Conservation (phyloP, 1,140 invertebrate genomes). For the Lepidurus apus region DNA sequence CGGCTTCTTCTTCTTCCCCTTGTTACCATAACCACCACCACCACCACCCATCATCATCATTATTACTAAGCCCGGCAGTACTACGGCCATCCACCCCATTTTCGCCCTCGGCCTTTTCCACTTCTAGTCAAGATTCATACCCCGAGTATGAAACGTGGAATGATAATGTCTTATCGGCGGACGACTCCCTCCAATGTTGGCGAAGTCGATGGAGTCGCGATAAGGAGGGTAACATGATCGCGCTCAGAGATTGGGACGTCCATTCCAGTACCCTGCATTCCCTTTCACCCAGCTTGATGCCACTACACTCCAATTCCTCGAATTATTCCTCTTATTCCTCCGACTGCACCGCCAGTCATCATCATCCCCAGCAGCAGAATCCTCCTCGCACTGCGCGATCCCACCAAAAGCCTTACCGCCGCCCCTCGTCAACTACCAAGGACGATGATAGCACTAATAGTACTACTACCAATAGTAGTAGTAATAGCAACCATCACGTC, state of each 20-base stretch:
- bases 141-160: slow-evolving; percentile 8
- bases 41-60: too few species aligned
- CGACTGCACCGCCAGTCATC: too few species aligned
- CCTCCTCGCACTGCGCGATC: too few species aligned
- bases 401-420: not conserved
- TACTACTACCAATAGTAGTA: not conserved
- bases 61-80: not conserved
- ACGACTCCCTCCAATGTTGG: not conserved
- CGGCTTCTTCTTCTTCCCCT: too few species aligned
- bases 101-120: slow-evolving; percentile 8
- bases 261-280: slow-evolving; percentile 9
- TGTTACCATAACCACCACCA: too few species aligned
- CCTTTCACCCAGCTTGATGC: not conserved
- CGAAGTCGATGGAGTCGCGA: slow-evolving; percentile 10
- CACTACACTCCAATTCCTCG: not conserved
- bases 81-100: not conserved
- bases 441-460: not conserved
- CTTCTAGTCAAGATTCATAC: slow-evolving; percentile 14
- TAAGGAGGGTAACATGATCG: slow-evolving; percentile 2
- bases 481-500: not conserved
- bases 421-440: not conserved
- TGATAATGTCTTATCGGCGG: slow-evolving; percentile 14
- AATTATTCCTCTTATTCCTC: not conserved
- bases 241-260: not conserved
- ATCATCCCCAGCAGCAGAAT: too few species aligned